These are phyloP conservation scores for Pempheris klunzingeri DNA, from an alignment of 2,797 vertebrate species.

Conservation along the genomic window DNA sequence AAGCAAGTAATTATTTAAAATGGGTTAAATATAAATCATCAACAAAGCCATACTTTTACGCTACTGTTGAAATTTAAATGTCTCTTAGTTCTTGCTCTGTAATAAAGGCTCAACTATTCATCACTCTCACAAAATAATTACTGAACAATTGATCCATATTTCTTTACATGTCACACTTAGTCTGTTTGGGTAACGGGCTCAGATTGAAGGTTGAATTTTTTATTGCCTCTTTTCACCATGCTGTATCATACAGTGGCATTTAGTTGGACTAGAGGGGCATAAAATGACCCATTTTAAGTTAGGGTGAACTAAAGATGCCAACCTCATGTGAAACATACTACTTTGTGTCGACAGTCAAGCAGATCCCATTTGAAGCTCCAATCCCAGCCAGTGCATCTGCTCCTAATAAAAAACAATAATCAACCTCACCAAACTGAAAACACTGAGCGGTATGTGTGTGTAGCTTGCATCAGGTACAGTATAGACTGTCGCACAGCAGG, in stretches of 20 bases:
- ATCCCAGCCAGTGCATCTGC: slow-evolving; percentile 64
- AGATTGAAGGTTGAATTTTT: slow-evolving; percentile 2
- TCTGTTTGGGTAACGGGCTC: slow-evolving; percentile 14
- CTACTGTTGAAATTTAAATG: slow-evolving; percentile 24
- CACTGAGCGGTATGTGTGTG: slow-evolving; percentile 46
- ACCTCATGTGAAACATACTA: slow-evolving; percentile 31
- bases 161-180: slow-evolving; percentile 16
- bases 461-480: slow-evolving; percentile 54
- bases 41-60: slow-evolving; percentile 29
- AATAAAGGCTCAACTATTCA: slow-evolving; percentile 40
- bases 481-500: slow-evolving; percentile 52
- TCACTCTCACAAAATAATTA: slow-evolving; percentile 27
- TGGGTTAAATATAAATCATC: slow-evolving; percentile 55
- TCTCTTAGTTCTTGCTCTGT: slow-evolving; percentile 24
- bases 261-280: slow-evolving; percentile 20
- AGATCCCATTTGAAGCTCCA: slow-evolving; percentile 38
- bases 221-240: background rate
- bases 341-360: slow-evolving; percentile 35
- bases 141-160: slow-evolving; percentile 21
- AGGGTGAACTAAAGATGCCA: slow-evolving; percentile 42
- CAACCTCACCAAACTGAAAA: slow-evolving; percentile 58
- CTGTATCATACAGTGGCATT: slow-evolving; percentile 21
- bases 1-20: slow-evolving; percentile 56
- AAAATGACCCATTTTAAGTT: slow-evolving; percentile 28
- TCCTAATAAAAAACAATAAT: slow-evolving; percentile 72